Base-by-base conservation (phyloP, 1,140 invertebrate genomes). In the Nasonia giraulti region DNA sequence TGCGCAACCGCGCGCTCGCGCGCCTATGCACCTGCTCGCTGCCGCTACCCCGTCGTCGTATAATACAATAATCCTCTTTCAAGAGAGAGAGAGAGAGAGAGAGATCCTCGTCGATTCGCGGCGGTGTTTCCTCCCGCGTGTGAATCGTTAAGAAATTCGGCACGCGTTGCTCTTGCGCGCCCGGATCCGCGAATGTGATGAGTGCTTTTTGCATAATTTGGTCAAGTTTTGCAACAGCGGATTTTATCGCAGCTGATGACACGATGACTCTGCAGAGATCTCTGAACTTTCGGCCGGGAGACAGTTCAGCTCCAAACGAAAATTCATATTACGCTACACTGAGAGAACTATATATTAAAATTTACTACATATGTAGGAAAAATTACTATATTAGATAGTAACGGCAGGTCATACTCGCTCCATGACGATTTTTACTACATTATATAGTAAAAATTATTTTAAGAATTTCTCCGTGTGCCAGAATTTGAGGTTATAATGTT, bases 161-260 rank as follows among this genome's bases (percentile, higher is more conserved):
- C 23, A 71, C 68, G 68, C 31, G 37, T 62, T 17, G 31, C 74
- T 4, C n/a, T 10, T 17, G 3, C 10, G 50, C 50, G 17, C 17
- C 17, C 17, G 55, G 55, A n/a, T 74, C 50, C 8, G 37, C 76
- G 71, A 31, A 17, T 75, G 17, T 76, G 75, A 69, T 40, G 74
- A 17, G n/a, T 78, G 7, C 10, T 37, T 84, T 84, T 79, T 84
- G 76, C 82, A 84, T 84, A 84, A 84, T 78, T 83, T 83, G 23
- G 62, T 50, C 74, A 83, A 37, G 77, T 78, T 78, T 78, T 71
- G 37, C 44, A 78, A 78, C 3, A 20, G 8, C 8, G 69, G 40
- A 44, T 44, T 44, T 8, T 44, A 62, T 62, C 17, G 14, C 55
- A 20, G 17, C 6, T 62, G 55, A 62, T n/a, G 2, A n/a, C 55